Conservation (phyloP, 2,888 invertebrate species). For the Pediacus dermestoides region DNA sequence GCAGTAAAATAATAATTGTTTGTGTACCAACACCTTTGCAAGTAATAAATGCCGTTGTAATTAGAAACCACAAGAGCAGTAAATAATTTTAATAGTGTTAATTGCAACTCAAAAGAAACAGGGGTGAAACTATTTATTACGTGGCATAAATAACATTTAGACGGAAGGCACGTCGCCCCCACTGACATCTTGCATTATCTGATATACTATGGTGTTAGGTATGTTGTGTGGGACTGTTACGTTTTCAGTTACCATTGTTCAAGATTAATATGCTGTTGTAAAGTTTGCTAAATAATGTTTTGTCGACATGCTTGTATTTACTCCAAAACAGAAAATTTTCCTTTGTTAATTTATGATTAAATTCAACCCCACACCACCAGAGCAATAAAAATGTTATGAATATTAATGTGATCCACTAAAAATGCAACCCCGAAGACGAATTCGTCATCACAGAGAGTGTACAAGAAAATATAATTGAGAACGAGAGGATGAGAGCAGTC, state of each 20-base stretch:
- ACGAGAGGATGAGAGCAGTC: constrained; percentile 26
- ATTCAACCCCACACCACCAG: no score
- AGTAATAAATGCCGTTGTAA: constrained; percentile 7
- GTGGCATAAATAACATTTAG: constrained; percentile 15
- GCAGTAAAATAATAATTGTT: no score
- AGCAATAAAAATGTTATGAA: constrained; percentile 33
- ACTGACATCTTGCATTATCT: no score
- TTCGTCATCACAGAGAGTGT: constrained; percentile 40
- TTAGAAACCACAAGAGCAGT: constrained; percentile 11
- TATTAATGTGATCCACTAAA: constrained; percentile 37
- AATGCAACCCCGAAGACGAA: constrained; percentile 33
- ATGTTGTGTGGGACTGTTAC: no score
- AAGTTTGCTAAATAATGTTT: no score
- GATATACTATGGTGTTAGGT: no score
- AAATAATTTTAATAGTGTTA: constrained; percentile 21
- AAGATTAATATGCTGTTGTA: no score
- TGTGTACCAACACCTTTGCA: no score
- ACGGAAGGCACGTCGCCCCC: constrained; percentile 9
- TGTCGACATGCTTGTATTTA: no score
- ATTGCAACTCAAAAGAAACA: constrained; percentile 18
- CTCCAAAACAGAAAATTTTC: no score
- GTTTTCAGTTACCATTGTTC: no score
- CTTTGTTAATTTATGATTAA: no score
- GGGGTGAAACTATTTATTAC: constrained; percentile 18
- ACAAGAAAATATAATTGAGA: constrained; percentile 40